Evolutionary conservation across 2,888 invertebrate genomes (phyloP).

Genomic region (Cephus runcator): DNA sequence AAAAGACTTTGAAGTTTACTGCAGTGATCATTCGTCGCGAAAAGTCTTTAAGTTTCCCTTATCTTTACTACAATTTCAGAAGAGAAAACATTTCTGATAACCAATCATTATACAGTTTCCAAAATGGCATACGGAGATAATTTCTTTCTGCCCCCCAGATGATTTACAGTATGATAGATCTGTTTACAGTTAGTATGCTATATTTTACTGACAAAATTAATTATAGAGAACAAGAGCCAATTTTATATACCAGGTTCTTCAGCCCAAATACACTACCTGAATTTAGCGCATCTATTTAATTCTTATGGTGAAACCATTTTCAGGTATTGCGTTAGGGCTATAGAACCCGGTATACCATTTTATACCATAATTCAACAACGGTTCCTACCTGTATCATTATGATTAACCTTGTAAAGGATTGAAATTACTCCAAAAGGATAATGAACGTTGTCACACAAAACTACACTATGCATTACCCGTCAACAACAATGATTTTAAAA

Average conservation of each 20-base stretch:
- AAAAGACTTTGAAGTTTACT: neutral
- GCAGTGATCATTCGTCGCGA: neutral
- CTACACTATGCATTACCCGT: neutral
- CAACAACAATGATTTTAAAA: neutral
- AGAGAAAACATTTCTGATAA: neutral
- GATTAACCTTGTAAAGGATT: constrained; percentile 24
- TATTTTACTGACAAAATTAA: neutral
- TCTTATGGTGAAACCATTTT: no score
- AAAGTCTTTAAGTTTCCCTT: neutral
- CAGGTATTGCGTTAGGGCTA: no score
- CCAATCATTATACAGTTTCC: neutral
- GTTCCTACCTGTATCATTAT: constrained; percentile 25
- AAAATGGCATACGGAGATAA: neutral
- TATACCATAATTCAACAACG: neutral
- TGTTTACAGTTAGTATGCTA: neutral
- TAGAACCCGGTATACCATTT: neutral
- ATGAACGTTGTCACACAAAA: neutral
- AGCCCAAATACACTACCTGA: no score
- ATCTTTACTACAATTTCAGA: neutral
- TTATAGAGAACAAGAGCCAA: neutral
- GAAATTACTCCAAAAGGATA: neutral
- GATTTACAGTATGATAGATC: neutral
- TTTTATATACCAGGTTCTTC: neutral
- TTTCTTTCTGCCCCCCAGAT: neutral
- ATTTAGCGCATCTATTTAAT: no score